phyloP scores from a whole-genome alignment of 2,888 invertebrate genomes.

The Stenurella melanura region DNA sequence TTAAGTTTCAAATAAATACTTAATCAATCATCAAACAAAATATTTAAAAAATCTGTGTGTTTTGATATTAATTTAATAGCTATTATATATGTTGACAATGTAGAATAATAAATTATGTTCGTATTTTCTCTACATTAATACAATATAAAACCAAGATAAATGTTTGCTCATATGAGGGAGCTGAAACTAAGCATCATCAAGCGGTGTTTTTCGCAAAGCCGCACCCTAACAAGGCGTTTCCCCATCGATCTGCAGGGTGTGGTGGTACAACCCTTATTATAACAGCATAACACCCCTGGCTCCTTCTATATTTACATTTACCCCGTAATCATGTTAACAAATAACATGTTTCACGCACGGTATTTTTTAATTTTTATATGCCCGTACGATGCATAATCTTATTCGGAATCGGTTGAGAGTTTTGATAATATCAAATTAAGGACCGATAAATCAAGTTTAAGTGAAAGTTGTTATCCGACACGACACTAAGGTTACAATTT shows the following conservation, averaged over 20 bases:
- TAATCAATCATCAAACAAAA: no score
- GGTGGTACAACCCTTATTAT: constrained; percentile 53
- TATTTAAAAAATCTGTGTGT: no score
- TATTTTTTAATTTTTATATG: constrained; percentile 22
- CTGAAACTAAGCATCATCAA: constrained; percentile 20
- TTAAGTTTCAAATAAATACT: no score
- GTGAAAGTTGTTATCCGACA: constrained; percentile 25
- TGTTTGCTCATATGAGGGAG: constrained; percentile 14
- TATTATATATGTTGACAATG: no score
- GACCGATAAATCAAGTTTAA: constrained; percentile 21
- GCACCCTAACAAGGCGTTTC: constrained; percentile 50
- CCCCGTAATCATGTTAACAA: constrained; percentile 41
- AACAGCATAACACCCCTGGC: constrained; percentile 52
- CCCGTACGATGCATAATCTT: constrained; percentile 16
- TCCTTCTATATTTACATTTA: constrained; percentile 31
- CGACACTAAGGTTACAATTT: not conserved
- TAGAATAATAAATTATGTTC: no score
- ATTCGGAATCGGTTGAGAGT: constrained; percentile 31
- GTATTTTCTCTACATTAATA: not conserved
- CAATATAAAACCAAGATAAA: constrained; percentile 8
- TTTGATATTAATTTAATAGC: no score
- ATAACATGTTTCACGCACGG: constrained; percentile 40
- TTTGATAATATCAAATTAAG: constrained; percentile 19
- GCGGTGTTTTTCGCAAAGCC: constrained; percentile 33
- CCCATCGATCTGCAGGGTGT: constrained; percentile 56